These are phyloP conservation scores for Drosophila pectinifera DNA, from an alignment of 1,140 invertebrate species.

Conservation along the genomic window DNA sequence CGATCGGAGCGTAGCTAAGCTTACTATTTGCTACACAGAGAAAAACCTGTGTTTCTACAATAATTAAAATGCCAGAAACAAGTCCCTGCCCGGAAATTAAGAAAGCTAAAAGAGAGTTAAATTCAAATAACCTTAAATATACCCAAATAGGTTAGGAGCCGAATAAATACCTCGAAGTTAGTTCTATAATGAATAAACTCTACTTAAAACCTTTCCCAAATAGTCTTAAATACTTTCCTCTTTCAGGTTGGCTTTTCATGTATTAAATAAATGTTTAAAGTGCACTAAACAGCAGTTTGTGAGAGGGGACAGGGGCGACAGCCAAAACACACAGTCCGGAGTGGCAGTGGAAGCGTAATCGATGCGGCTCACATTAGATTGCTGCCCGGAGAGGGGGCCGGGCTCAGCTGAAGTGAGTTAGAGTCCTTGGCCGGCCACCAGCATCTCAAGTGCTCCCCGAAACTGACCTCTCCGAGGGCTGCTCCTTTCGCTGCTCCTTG, in stretches of 20 bases:
- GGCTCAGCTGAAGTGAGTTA: slow-evolving; percentile 30
- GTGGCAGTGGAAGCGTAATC: slow-evolving; percentile 62
- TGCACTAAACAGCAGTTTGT: slow-evolving; percentile 3
- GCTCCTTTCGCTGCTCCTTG: slow-evolving; percentile 41
- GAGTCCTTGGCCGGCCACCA: slow-evolving; percentile 43
- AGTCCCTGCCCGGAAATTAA: background rate
- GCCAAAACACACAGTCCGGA: slow-evolving; percentile 26
- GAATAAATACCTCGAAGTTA: background rate
- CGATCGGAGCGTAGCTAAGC: slow-evolving; percentile 29
- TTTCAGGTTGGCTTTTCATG: background rate
- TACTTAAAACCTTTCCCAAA: no score
- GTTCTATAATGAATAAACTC: background rate
- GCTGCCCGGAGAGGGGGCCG: slow-evolving; percentile 14
- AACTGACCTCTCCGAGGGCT: slow-evolving; percentile 36
- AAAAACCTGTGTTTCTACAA: background rate
- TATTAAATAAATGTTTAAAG: background rate
- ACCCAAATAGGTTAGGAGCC: no score
- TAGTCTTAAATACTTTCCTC: no score
- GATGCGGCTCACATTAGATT: slow-evolving; percentile 74
- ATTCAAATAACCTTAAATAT: background rate
- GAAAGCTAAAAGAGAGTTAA: background rate
- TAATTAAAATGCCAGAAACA: no score
- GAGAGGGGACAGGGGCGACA: slow-evolving; percentile 7
- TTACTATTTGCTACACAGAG: slow-evolving; percentile 26
- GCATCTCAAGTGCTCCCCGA: slow-evolving; percentile 60